Conservation (phyloP, 2,797 vertebrate genomes). For the Meda fulgida region DNA sequence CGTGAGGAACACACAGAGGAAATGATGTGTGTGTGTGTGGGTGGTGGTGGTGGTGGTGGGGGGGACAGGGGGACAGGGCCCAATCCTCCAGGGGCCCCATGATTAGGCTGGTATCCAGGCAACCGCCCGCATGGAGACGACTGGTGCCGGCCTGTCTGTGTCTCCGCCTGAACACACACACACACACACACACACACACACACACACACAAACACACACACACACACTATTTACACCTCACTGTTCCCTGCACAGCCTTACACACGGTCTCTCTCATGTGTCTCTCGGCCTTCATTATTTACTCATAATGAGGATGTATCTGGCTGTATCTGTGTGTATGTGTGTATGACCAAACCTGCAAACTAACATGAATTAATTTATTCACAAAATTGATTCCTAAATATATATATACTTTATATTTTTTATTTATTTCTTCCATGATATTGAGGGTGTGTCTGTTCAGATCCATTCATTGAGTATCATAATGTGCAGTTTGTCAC, state of each 20-base stretch:
- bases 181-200: constrained; percentile 41
- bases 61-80: constrained; percentile 40
- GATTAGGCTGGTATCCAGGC: constrained; percentile 83
- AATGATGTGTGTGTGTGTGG: constrained; percentile 3
- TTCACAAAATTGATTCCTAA: too few relatives aligned
- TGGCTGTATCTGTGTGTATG: too few relatives aligned
- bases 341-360: not conserved
- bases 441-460: not conserved
- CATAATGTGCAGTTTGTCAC: too few relatives aligned
- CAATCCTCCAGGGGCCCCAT: constrained; percentile 76
- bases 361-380: not conserved
- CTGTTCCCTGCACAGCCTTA: constrained; percentile 22
- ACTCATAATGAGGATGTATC: constrained; percentile 9
- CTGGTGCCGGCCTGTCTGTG: constrained; percentile 57
- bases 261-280: constrained; percentile 31
- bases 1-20: constrained; percentile 3
- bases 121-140: constrained; percentile 72
- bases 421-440: not conserved
- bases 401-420: too few relatives aligned
- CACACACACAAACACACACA: too few relatives aligned
- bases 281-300: constrained; percentile 47
- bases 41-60: too few relatives aligned
- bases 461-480: too few relatives aligned
- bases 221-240: constrained; percentile 47
- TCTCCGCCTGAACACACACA: constrained; percentile 51